Percentiles rank a stretch among this genome's conserved stretches.
Evolutionary conservation across 2,797 vertebrate genomes (phyloP).

Genomic region (Cercopithecus hamlyni): DNA sequence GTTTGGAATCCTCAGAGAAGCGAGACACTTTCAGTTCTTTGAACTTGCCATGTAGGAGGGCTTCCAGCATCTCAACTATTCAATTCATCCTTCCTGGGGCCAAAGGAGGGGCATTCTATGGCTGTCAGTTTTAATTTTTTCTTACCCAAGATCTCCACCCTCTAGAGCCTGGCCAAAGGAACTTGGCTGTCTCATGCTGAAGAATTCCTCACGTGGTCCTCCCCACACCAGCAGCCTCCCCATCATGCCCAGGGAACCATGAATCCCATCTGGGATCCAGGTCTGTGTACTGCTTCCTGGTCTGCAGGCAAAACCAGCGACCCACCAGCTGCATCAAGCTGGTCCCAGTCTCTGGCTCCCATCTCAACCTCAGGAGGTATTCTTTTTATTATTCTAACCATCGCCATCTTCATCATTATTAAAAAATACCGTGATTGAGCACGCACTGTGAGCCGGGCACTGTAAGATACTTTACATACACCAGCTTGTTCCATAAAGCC

Average conservation of each 20-base stretch:
- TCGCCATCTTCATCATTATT: not conserved
- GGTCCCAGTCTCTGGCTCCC: not conserved
- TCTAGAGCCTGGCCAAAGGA: constrained; percentile 60
- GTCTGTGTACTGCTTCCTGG: not conserved
- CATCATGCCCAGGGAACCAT: not conserved
- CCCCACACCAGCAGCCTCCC: not conserved
- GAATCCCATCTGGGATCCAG: not conserved
- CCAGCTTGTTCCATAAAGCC: not conserved
- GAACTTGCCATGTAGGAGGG: constrained; percentile 71
- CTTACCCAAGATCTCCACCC: constrained; percentile 68
- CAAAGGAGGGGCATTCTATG: not conserved
- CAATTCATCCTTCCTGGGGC: constrained; percentile 66
- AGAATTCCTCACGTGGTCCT: not conserved
- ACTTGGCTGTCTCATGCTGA: not conserved
- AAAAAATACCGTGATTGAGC: not conserved
- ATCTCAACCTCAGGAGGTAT: not conserved
- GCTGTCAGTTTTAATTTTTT: constrained; percentile 79
- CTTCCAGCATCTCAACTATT: constrained; percentile 73
- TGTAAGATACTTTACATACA: not conserved
- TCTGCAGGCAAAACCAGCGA: not conserved
- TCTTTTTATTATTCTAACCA: not conserved
- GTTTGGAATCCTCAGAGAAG: constrained; percentile 81
- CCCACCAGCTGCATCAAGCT: not conserved
- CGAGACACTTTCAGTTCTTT: constrained; percentile 78
- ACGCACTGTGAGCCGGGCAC: not conserved